A percentile compares a stretch with the other conserved stretches of the same genome.
Conservation (phyloP, 2,888 invertebrate genomes). For the Nematopogon swammerdamellus region DNA sequence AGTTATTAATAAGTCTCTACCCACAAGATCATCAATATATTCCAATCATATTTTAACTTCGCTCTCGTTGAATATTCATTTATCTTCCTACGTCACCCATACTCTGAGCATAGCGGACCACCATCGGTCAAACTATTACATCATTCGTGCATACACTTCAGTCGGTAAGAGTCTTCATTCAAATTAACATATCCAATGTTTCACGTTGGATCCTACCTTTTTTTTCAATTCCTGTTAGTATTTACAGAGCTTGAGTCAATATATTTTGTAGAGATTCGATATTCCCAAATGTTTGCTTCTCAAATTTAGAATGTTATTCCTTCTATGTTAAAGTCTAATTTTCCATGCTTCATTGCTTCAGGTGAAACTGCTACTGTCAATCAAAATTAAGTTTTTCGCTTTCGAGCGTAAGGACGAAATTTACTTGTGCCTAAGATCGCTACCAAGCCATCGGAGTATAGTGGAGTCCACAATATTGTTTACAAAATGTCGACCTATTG, state of each 20-base stretch:
- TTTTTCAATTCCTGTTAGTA: conserved; percentile 53
- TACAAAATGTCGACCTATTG: conserved; percentile 44
- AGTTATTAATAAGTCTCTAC: too few species aligned
- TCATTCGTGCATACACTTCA: background rate
- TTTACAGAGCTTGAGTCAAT: conserved; percentile 52
- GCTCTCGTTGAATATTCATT: too few species aligned
- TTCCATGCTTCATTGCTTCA: too few species aligned
- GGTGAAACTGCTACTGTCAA: too few species aligned
- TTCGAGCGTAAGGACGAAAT: too few species aligned
- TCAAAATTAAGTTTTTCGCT: too few species aligned
- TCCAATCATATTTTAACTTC: too few species aligned
- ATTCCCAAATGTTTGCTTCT: background rate
- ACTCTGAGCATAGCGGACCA: background rate
- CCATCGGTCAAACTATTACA: background rate
- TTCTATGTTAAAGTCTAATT: too few species aligned
- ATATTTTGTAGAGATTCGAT: conserved; percentile 20
- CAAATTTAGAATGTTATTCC: too few species aligned
- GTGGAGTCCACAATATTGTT: conserved; percentile 24
- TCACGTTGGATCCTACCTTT: conserved; percentile 49
- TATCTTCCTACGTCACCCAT: too few species aligned
- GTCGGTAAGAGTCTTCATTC: background rate
- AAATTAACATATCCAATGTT: conserved; percentile 52
- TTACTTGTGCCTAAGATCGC: too few species aligned
- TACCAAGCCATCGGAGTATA: background rate
- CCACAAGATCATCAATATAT: too few species aligned